phyloP scores from a whole-genome alignment of 64 coral and sea anemone genomes.

The Trachythela sp. region DNA sequence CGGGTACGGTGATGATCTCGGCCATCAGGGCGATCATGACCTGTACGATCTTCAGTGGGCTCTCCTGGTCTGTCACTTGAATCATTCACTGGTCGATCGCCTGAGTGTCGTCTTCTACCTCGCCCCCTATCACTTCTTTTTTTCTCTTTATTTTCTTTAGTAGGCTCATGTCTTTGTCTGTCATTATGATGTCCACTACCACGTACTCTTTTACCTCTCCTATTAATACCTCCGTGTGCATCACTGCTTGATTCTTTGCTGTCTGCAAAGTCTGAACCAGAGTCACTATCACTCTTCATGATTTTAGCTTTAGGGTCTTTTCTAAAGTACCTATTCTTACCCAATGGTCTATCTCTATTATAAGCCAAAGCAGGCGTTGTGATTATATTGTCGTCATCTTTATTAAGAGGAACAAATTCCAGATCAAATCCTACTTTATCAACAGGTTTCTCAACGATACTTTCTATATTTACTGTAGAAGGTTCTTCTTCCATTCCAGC shows the following conservation, averaged over 20 bases:
- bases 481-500: not conserved
- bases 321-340: conserved; percentile 6
- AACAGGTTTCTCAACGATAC: not conserved
- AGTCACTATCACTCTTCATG: conserved; percentile 19
- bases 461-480: not conserved
- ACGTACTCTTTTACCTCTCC: not conserved
- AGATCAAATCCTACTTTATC: not conserved
- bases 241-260: not conserved
- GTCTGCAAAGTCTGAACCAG: not conserved
- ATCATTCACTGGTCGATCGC: conserved; percentile 34
- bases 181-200: not conserved
- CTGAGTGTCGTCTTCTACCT: conserved; percentile 42
- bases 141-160: not conserved
- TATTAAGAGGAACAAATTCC: conserved; percentile 25
- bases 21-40: too few relatives aligned
- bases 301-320: not conserved
- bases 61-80: conserved; percentile 25
- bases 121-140: not conserved
- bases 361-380: not conserved
- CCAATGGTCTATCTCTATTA: conserved; percentile 21
- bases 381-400: not conserved
- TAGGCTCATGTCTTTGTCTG: not conserved
- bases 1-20: not conserved
- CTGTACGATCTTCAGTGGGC: not conserved
- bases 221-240: not conserved